Conservation (phyloP, 2,888 invertebrate genomes). For the Tinea pellionella region DNA sequence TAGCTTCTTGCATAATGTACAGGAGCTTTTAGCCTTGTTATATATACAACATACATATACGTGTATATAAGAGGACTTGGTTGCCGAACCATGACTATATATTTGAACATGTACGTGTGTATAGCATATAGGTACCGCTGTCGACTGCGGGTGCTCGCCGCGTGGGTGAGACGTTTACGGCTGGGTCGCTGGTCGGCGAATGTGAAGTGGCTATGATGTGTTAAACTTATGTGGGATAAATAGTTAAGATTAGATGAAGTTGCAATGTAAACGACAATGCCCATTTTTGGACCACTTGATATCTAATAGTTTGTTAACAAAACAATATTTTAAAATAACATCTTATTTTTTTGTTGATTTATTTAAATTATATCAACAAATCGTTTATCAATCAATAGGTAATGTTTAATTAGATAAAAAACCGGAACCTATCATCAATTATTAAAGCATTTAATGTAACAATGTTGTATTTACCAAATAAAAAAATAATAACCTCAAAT, state of each 20-base stretch:
- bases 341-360: no score
- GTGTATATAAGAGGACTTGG: neutral
- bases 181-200: slow-evolving; percentile 59
- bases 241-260: neutral
- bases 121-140: slow-evolving; percentile 30
- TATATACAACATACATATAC: neutral
- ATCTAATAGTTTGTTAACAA: no score
- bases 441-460: no score
- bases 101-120: slow-evolving; percentile 39
- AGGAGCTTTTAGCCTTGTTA: neutral
- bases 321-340: no score
- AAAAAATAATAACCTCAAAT: no score
- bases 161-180: slow-evolving; percentile 69
- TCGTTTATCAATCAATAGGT: no score
- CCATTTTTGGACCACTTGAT: no score
- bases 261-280: no score
- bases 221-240: neutral
- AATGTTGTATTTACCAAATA: no score
- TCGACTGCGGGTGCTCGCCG: slow-evolving; percentile 45
- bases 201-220: slow-evolving; percentile 31
- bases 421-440: no score
- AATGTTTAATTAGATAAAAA: no score
- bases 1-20: neutral
- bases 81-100: slow-evolving; percentile 7
- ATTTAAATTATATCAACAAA: no score